Conservation (phyloP, 2,797 vertebrate genomes). For the Gambusia yucatana region DNA sequence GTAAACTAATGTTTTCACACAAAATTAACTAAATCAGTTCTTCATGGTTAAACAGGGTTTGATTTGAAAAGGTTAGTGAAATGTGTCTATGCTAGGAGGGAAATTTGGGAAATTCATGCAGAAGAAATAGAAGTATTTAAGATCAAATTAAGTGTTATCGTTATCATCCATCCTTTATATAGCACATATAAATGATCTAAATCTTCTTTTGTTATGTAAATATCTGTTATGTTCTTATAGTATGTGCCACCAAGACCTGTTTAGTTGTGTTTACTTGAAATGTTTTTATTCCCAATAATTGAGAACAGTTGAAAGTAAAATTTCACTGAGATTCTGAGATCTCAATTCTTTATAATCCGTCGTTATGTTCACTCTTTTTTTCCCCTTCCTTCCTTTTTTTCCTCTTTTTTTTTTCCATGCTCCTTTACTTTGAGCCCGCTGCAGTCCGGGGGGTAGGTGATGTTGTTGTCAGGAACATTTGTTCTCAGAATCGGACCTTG, state of each 20-base stretch:
- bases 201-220: background rate
- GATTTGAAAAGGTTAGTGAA: background rate
- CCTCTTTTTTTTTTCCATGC: conserved; percentile 17
- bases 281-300: background rate
- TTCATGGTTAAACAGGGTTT: background rate
- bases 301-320: background rate
- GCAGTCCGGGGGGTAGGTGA: conserved; percentile 33
- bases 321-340: background rate
- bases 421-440: conserved; percentile 47
- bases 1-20: background rate
- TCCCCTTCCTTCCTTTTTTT: background rate
- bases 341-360: background rate
- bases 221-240: background rate
- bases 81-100: background rate
- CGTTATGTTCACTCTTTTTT: background rate
- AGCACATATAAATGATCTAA: background rate
- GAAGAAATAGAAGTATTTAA: background rate
- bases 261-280: background rate
- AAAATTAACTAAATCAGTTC: background rate
- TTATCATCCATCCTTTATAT: background rate
- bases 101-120: background rate
- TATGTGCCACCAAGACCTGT: background rate
- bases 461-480: conserved; percentile 32
- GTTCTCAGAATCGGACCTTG: conserved; percentile 28
- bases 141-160: background rate